Evolutionary conservation across 2,797 vertebrate species (phyloP).

Genomic region (Phoeniculus purpureus): DNA sequence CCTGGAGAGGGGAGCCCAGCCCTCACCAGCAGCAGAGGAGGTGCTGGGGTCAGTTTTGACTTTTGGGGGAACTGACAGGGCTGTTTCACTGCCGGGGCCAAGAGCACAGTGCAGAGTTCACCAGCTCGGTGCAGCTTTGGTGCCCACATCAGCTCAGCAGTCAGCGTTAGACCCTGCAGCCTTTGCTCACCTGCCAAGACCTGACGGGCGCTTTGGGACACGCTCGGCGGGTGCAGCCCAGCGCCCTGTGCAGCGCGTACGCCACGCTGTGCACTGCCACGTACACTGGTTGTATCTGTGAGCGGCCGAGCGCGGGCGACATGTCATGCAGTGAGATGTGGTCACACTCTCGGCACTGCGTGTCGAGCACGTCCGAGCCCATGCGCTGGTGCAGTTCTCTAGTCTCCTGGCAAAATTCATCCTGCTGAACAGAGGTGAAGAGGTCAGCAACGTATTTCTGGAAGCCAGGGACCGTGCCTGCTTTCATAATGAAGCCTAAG

Average conservation of each 20-base stretch:
- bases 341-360: conserved; percentile 78
- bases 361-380: neutral
- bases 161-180: accelerated
- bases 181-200: conserved; percentile 85
- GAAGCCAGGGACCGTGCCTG: conserved; percentile 69
- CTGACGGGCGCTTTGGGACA: conserved; percentile 74
- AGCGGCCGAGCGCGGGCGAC: conserved; percentile 17
- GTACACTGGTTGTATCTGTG: conserved; percentile 79
- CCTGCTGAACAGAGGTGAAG: neutral
- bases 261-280: conserved; percentile 85
- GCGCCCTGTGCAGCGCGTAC: conserved; percentile 83
- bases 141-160: neutral
- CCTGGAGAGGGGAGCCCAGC: neutral
- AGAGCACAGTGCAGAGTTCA: accelerated
- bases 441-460: conserved; percentile 58
- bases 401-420: conserved; percentile 22
- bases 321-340: conserved; percentile 70
- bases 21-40: neutral
- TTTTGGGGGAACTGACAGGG: neutral
- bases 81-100: accelerated
- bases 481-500: conserved; percentile 81
- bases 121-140: neutral
- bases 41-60: no score
- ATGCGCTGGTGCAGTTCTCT: accelerated
- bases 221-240: conserved; percentile 75